Conservation (phyloP, 2,113 vertebrate genomes). For the Ginglymostoma cirratum region DNA sequence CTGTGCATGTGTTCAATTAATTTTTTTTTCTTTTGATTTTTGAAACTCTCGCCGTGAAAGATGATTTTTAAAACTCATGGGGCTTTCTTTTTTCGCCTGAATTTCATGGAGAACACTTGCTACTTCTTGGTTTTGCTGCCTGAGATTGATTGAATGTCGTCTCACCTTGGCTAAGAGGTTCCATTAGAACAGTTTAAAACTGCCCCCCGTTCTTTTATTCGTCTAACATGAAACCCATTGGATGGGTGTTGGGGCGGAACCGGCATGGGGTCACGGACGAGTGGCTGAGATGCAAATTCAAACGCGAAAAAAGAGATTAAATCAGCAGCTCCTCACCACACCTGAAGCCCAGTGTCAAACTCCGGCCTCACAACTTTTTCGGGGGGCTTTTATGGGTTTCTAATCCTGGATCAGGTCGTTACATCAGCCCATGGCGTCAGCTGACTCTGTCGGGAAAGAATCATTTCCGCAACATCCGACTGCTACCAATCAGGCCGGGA, state of each 20-base stretch:
- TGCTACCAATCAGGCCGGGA: slow-evolving; percentile 67
- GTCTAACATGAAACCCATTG: background rate
- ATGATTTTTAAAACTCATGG: background rate
- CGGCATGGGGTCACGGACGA: no score
- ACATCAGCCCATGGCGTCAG: slow-evolving; percentile 80
- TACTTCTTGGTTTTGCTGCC: background rate
- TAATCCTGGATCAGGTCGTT: slow-evolving; percentile 86
- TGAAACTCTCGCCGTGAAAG: background rate
- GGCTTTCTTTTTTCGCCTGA: no score
- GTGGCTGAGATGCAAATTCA: no score
- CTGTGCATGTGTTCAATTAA: background rate
- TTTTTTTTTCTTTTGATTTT: background rate
- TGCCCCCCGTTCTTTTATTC: background rate
- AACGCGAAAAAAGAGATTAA: background rate
- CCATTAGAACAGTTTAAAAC: background rate
- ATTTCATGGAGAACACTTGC: background rate
- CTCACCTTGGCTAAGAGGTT: background rate
- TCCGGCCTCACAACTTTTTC: background rate
- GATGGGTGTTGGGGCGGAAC: background rate
- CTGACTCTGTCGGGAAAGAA: slow-evolving; percentile 72
- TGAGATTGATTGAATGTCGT: background rate
- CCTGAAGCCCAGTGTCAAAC: background rate
- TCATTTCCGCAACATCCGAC: slow-evolving; percentile 76
- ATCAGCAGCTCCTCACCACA: background rate
- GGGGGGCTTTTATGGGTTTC: slow-evolving; percentile 91